phyloP scores from a whole-genome alignment of 2,113 vertebrate species.

The Sclerurus mexicanus region DNA sequence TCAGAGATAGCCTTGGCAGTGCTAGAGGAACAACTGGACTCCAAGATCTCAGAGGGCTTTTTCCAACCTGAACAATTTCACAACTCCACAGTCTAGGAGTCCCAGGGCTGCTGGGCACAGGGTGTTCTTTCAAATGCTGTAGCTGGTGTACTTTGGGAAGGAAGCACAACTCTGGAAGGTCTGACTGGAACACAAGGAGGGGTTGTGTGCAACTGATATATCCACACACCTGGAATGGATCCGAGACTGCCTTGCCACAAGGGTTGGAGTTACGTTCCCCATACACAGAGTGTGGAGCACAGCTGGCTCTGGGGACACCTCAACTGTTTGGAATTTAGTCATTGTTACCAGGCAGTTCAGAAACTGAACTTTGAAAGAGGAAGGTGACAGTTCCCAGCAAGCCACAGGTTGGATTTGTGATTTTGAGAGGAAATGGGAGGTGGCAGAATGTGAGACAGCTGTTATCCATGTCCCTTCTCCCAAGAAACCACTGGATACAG shows the following conservation, averaged over 20 bases:
- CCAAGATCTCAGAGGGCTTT: background rate
- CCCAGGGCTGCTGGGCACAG: background rate
- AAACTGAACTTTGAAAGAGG: background rate
- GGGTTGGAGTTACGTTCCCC: background rate
- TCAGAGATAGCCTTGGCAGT: background rate
- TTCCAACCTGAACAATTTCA: background rate
- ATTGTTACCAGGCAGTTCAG: background rate
- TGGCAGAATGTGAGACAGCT: fast-evolving
- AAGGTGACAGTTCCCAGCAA: fast-evolving
- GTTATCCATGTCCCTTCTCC: fast-evolving
- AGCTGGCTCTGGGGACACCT: background rate
- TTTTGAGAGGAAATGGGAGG: fast-evolving
- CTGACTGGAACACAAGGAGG: fast-evolving
- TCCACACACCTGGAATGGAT: fast-evolving
- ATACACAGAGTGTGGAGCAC: fast-evolving
- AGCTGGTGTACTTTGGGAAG: background rate
- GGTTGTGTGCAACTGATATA: fast-evolving
- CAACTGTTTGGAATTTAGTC: fast-evolving
- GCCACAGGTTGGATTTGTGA: fast-evolving
- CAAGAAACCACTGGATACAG: fast-evolving
- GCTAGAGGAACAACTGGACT: background rate
- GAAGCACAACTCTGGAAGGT: background rate
- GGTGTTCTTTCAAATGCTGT: fast-evolving
- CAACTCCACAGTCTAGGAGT: fast-evolving
- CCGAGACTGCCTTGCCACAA: no score